A percentile compares a stretch with the other conserved stretches of the same genome.
Conservation (phyloP, 1,140 invertebrate species). For the Ditylenchus dipsaci region DNA sequence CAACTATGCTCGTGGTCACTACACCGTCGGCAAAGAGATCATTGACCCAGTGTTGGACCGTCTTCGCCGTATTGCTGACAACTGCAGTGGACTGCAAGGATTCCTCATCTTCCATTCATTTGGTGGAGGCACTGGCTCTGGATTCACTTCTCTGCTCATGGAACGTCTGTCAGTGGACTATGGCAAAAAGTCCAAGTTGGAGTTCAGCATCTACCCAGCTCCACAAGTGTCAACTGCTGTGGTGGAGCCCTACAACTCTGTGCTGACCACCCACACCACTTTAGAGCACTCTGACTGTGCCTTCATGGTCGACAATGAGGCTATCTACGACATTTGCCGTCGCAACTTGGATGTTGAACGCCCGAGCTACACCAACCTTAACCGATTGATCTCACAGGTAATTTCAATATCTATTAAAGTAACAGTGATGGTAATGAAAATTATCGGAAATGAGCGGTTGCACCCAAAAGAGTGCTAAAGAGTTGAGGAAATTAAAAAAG, state of each 20-base stretch:
- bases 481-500: neutral
- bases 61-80: slow-evolving; percentile 66
- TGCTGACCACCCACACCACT: slow-evolving; percentile 68
- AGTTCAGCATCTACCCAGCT: slow-evolving; percentile 82
- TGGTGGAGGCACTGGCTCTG: slow-evolving; percentile 81
- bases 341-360: slow-evolving; percentile 77
- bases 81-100: slow-evolving; percentile 69
- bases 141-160: slow-evolving; percentile 80
- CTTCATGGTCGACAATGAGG: too few relatives aligned
- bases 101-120: slow-evolving; percentile 86
- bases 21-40: slow-evolving; percentile 82
- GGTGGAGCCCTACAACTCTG: slow-evolving; percentile 62
- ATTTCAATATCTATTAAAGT: neutral
- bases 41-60: slow-evolving; percentile 75
- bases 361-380: slow-evolving; percentile 72
- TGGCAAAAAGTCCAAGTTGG: too few relatives aligned
- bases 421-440: neutral
- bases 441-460: neutral
- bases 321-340: too few relatives aligned
- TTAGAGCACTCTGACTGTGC: slow-evolving; percentile 60
- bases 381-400: slow-evolving; percentile 44
- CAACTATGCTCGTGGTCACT: slow-evolving; percentile 78
- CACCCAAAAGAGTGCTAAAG: neutral
- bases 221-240: slow-evolving; percentile 69
- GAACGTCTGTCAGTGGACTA: slow-evolving; percentile 81